Evolutionary conservation across 1,140 invertebrate genomes (phyloP).

Genomic region (Zaprionus nigranus): DNA sequence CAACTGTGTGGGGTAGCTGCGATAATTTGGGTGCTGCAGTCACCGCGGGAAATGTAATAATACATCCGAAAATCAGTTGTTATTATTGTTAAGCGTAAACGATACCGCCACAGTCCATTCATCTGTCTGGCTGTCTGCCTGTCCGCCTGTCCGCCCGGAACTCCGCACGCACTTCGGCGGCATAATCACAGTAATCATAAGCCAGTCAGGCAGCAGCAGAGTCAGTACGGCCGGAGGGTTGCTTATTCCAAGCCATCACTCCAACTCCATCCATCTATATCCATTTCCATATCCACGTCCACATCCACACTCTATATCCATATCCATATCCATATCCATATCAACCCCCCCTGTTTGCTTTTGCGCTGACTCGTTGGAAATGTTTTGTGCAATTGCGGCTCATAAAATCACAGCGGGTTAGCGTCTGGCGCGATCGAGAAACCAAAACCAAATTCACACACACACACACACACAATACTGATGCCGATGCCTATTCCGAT

Average conservation of each 20-base stretch:
- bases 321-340: background rate
- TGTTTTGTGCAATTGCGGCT: constrained; percentile 79
- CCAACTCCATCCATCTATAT: background rate
- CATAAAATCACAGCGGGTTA: constrained; percentile 78
- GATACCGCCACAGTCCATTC: constrained; percentile 46
- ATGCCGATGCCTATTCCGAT: background rate
- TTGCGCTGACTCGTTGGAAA: constrained; percentile 52
- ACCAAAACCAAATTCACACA: constrained; percentile 16
- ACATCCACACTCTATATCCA: constrained; percentile 3
- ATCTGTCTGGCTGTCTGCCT: background rate
- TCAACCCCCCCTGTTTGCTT: background rate
- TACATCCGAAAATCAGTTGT: constrained; percentile 80
- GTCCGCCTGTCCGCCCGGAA: constrained; percentile 3
- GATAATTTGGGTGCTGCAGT: constrained; percentile 72
- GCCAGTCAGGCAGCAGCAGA: constrained; percentile 40
- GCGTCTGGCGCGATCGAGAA: constrained; percentile 58
- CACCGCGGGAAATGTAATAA: constrained; percentile 76
- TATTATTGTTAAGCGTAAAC: constrained; percentile 77
- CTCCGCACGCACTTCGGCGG: constrained; percentile 37
- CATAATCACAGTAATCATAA: constrained; percentile 75
- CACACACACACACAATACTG: background rate
- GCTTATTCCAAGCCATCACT: background rate
- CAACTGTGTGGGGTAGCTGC: constrained; percentile 62
- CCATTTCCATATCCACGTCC: constrained; percentile 1
- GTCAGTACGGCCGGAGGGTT: constrained; percentile 14